Evolutionary conservation across 37 sponge, comb jelly and placozoan species (phyloP).

Genomic region (Chondrilla cf. caribensis): DNA sequence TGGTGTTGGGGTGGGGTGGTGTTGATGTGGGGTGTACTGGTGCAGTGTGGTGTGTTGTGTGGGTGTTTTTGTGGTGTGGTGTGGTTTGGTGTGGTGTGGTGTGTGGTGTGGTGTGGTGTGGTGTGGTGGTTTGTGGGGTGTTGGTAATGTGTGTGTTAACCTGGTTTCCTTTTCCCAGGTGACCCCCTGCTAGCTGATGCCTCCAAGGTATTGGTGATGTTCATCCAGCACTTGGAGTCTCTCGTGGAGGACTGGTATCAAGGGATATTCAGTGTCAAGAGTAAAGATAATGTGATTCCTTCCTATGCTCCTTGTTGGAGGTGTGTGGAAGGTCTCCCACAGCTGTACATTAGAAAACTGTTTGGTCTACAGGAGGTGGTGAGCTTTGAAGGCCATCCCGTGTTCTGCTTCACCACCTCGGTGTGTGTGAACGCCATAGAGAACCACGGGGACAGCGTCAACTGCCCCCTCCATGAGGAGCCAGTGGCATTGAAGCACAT

Average conservation of each 20-base stretch:
- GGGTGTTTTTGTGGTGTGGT: no score
- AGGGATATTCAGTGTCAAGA: constrained; percentile 33
- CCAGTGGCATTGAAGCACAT: constrained; percentile 27
- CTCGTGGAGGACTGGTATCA: constrained; percentile 72
- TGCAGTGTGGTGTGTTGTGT: no score
- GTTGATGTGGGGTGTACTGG: no score
- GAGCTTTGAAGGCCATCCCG: not conserved
- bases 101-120: no score
- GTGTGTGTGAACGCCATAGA: constrained; percentile 37
- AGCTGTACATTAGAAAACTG: not conserved
- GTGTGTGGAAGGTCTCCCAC: constrained; percentile 33
- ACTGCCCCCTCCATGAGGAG: constrained; percentile 52
- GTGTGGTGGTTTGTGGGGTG: no score
- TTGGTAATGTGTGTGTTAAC: no score
- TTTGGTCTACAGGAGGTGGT: not conserved
- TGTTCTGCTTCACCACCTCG: constrained; percentile 31
- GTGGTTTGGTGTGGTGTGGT: no score
- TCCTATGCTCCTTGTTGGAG: constrained; percentile 76
- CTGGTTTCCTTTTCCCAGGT: not conserved
- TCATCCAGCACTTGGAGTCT: constrained; percentile 61
- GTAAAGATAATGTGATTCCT: not conserved
- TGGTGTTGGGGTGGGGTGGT: no score
- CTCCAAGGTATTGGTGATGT: constrained; percentile 57
- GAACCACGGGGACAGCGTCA: constrained; percentile 12
- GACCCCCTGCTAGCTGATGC: constrained; percentile 25